Base-by-base conservation (phyloP, 2,113 vertebrate species). In the Mormyrus lacerda region DNA sequence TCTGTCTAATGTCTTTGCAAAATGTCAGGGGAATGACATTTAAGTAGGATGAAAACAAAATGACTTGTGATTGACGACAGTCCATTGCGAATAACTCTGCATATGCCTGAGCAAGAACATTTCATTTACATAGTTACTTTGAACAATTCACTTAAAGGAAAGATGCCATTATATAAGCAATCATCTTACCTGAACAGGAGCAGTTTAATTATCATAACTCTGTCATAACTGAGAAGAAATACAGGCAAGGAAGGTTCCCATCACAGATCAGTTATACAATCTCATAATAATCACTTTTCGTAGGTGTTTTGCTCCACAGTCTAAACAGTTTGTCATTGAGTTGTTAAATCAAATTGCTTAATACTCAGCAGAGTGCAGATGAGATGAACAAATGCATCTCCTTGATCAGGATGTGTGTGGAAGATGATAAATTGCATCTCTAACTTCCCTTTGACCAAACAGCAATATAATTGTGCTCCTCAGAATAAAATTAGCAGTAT, bases 21-120 rank as follows among this genome's bases (percentile, higher is more conserved):
- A 87, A 89, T 58, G 15, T 47, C 53, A 88, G 73, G 69, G 27
- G 47, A 91, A 89, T 47, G n/a, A 39, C 35, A 53, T 35, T 83
- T 82, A 19, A 48, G 44, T 35, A 19, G 27, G 47, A 55, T 53
- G 8, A 53, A 53, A 31, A 53, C 11, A 87, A 50, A 79, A 79
- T 79, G 73, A 79, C 35, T 79, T 47, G 82, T 84, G 44, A 47
- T 21, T 84, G 82, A 47, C 19, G 82, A 84, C 39, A 84, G 82
- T 84, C 44, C 8, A 4, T 84, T 47, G 24, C 19, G n/a, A 84
- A 84, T 45, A 24, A 11, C 44, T 47, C 19, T 47, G 8, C 82
- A 47, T 8, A 84, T 84, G 73, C 35, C 73, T 42, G 13, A 76
- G 13, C 6, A 2, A 39, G 31, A n/a, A 5, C 73, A 17, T 79